Conservation (phyloP, 2,888 invertebrate genomes). For the Drosophila subquinaria region DNA sequence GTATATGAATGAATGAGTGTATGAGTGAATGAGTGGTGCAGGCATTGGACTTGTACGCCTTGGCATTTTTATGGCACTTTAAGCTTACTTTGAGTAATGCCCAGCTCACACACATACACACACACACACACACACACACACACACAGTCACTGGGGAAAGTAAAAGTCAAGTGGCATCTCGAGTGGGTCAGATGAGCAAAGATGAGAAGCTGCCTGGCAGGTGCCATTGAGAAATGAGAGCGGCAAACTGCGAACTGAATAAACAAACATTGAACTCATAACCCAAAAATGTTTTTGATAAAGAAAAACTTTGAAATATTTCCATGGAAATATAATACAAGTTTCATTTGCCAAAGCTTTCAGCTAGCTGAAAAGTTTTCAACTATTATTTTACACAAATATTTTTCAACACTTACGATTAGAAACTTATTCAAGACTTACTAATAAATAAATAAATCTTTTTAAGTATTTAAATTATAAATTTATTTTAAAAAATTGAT, state of each 20-base stretch:
- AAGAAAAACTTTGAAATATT: conserved; percentile 2
- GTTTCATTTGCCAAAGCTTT: neutral
- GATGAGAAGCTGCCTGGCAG: conserved; percentile 16
- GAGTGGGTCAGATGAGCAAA: conserved; percentile 22
- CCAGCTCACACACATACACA: conserved; percentile 25
- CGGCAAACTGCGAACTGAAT: neutral
- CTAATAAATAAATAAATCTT: too few relatives aligned
- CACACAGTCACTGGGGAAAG: neutral
- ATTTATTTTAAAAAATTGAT: too few relatives aligned
- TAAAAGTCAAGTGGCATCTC: conserved; percentile 35
- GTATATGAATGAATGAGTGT: conserved; percentile 27
- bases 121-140: neutral
- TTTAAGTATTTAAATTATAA: too few relatives aligned
- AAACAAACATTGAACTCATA: conserved; percentile 13
- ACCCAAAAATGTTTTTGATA: neutral
- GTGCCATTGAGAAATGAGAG: conserved; percentile 9
- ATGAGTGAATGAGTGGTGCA: conserved; percentile 43
- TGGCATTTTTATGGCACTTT: conserved; percentile 77
- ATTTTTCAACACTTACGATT: neutral
- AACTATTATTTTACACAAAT: neutral
- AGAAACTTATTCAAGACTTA: neutral
- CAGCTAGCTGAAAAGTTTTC: neutral
- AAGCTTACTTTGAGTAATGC: conserved; percentile 66
- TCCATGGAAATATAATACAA: conserved; percentile 2
- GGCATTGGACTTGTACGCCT: conserved; percentile 48